phyloP scores from a whole-genome alignment of 2,113 vertebrate species.

The Rhinichthys klamathensis region DNA sequence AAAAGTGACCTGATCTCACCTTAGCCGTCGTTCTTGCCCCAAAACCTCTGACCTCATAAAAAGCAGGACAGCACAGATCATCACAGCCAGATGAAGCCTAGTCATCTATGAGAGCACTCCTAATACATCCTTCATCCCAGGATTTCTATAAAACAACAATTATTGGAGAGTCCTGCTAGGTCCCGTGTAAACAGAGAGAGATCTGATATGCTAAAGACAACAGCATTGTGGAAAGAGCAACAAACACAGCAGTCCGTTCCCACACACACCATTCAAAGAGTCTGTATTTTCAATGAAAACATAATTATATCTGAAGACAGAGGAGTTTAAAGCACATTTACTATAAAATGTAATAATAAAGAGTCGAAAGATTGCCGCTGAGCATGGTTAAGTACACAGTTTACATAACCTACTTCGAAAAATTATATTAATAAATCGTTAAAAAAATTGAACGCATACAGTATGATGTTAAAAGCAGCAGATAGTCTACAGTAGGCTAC shows the following conservation, averaged over 20 bases:
- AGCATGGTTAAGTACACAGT: not conserved
- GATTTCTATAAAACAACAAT: slow-evolving; percentile 61
- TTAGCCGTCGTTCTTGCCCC: not conserved
- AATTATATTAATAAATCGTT: not conserved
- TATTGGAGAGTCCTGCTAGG: slow-evolving; percentile 40
- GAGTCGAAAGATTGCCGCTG: not conserved
- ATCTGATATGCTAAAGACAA: slow-evolving; percentile 72
- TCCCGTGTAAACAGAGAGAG: slow-evolving; percentile 65
- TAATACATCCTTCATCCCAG: slow-evolving; percentile 52
- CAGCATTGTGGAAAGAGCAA: slow-evolving; percentile 70
- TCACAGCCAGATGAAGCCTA: slow-evolving; percentile 23
- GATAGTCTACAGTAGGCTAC: not conserved
- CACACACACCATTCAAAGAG: slow-evolving; percentile 68
- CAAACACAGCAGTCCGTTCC: slow-evolving; percentile 72
- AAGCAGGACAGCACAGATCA: slow-evolving; percentile 9
- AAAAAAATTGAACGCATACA: not conserved
- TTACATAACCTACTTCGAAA: not conserved
- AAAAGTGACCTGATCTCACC: not conserved
- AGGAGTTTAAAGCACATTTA: not conserved
- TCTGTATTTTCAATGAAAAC: slow-evolving; percentile 54
- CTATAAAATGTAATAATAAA: not conserved
- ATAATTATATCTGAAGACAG: slow-evolving; percentile 50
- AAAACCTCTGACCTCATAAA: slow-evolving; percentile 3
- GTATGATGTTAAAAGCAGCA: not conserved
- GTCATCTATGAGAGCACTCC: slow-evolving; percentile 35